phyloP scores from a whole-genome alignment of 2,888 invertebrate species.

The Drosophila kanekoi region DNA sequence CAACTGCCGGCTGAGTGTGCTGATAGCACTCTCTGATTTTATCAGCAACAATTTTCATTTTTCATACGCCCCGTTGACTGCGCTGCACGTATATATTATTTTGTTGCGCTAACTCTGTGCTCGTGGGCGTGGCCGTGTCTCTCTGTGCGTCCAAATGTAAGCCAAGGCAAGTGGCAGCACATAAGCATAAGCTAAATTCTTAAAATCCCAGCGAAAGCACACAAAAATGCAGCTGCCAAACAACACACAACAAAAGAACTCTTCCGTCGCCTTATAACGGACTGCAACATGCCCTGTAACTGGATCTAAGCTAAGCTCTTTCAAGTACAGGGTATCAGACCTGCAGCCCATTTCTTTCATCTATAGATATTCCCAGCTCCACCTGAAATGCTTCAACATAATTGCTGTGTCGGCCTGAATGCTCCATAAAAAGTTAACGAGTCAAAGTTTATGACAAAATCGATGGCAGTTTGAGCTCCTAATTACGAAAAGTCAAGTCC shows the following conservation, averaged over 20 bases:
- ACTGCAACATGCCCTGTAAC: background rate
- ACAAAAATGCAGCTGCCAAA: slow-evolving; percentile 30
- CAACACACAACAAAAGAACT: background rate
- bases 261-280: background rate
- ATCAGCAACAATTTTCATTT: slow-evolving; percentile 81
- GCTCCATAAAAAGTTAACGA: slow-evolving; percentile 35
- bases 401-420: slow-evolving; percentile 27
- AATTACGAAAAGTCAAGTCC: slow-evolving; percentile 37
- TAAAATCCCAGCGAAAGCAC: slow-evolving; percentile 51
- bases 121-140: slow-evolving; percentile 36
- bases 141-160: slow-evolving; percentile 40
- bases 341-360: background rate
- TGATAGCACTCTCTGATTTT: slow-evolving; percentile 75
- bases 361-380: background rate
- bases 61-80: slow-evolving; percentile 53
- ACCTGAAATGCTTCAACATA: slow-evolving; percentile 7
- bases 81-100: slow-evolving; percentile 56
- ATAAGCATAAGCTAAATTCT: slow-evolving; percentile 65
- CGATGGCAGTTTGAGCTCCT: slow-evolving; percentile 40
- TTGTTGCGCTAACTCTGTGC: slow-evolving; percentile 36
- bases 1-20: slow-evolving; percentile 58
- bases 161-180: slow-evolving; percentile 70
- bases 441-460: slow-evolving; percentile 42
- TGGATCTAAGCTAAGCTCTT: too few species aligned
- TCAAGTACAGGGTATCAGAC: slow-evolving; percentile 3